phyloP scores from a whole-genome alignment of 2,888 invertebrate species.

The Leptinotarsa haldemani region DNA sequence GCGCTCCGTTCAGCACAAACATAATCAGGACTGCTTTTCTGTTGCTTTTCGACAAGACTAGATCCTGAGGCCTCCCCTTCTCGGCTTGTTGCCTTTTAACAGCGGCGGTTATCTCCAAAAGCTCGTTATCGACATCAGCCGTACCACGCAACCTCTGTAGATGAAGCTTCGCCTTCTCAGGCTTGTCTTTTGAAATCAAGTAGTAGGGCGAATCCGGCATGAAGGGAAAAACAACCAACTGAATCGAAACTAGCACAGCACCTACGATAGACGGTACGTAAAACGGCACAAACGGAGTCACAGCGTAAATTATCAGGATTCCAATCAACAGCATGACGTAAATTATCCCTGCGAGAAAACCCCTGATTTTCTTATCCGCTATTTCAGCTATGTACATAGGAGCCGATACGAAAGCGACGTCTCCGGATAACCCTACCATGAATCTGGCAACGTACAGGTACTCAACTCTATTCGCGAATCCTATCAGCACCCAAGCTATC shows the following conservation, averaged over 20 bases:
- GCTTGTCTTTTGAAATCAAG: constrained; percentile 54
- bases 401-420: constrained; percentile 61
- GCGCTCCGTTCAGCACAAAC: constrained; percentile 60
- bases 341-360: constrained; percentile 53
- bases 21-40: constrained; percentile 61
- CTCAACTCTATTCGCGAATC: constrained; percentile 49
- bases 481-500: constrained; percentile 57
- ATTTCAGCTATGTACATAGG: no score
- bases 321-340: constrained; percentile 61
- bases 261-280: constrained; percentile 59
- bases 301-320: constrained; percentile 55
- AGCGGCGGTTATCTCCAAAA: constrained; percentile 58
- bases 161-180: constrained; percentile 35
- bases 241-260: constrained; percentile 52
- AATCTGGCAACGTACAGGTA: no score
- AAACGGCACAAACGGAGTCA: constrained; percentile 56
- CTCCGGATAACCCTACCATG: constrained; percentile 52
- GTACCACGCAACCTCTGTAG: constrained; percentile 53
- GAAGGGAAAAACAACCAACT: constrained; percentile 57
- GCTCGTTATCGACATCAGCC: constrained; percentile 56
- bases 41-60: constrained; percentile 60
- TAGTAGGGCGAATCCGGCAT: constrained; percentile 63
- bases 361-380: no score
- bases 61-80: constrained; percentile 59
- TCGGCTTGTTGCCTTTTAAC: constrained; percentile 59